Evolutionary conservation across 2,888 invertebrate species (phyloP).

Genomic region (Nebria salina): DNA sequence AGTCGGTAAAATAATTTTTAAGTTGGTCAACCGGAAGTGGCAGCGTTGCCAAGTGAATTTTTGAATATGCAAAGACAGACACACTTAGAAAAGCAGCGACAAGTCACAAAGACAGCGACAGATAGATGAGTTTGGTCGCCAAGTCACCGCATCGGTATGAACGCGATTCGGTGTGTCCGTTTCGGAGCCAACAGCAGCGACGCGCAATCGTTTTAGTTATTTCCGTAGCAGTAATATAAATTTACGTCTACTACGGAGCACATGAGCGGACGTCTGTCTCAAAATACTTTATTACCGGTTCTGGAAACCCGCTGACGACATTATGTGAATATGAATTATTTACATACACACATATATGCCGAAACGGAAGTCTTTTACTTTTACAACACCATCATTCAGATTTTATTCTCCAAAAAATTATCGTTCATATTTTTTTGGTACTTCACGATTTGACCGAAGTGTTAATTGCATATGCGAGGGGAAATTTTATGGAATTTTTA

Average conservation of each 20-base stretch:
- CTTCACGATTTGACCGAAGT: no score
- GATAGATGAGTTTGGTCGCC: conserved; percentile 12
- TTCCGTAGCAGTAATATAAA: conserved; percentile 34
- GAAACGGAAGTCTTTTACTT: background rate
- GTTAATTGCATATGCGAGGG: no score
- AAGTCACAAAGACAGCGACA: conserved; percentile 32
- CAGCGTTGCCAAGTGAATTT: conserved; percentile 37
- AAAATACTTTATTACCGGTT: conserved; percentile 10
- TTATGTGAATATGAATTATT: background rate
- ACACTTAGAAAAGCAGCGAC: conserved; percentile 10
- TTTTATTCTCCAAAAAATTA: background rate
- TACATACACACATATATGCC: background rate
- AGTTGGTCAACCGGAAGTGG: conserved; percentile 43
- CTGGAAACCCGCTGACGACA: conserved; percentile 3
- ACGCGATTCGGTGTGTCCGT: conserved; percentile 27
- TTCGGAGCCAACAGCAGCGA: background rate
- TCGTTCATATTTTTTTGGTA: background rate
- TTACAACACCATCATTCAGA: background rate
- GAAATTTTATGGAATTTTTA: no score
- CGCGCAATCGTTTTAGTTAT: conserved; percentile 27
- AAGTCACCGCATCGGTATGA: conserved; percentile 38
- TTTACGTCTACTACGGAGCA: conserved; percentile 24
- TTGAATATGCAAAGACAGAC: conserved; percentile 2
- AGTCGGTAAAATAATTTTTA: conserved; percentile 22
- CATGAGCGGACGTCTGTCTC: background rate